These are phyloP conservation scores for Litocranius walleri DNA, from an alignment of 2,113 vertebrate species.

Conservation along the genomic window DNA sequence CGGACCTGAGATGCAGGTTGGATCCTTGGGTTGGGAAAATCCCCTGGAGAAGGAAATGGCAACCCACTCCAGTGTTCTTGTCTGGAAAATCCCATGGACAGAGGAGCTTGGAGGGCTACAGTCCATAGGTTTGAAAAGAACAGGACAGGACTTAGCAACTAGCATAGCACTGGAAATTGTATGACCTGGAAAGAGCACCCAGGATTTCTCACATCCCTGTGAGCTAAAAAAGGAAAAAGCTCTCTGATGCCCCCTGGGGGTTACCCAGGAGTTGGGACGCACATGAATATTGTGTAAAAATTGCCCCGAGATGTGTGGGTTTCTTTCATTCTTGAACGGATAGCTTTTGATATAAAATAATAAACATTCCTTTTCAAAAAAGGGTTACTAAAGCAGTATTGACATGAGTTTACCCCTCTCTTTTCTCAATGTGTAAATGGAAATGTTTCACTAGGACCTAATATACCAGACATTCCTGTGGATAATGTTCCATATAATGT, in stretches of 20 bases:
- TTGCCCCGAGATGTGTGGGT: background rate
- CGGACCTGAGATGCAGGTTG: background rate
- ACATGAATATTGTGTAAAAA: background rate
- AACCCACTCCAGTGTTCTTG: background rate
- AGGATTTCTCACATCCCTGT: background rate
- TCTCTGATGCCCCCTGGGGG: slow-evolving; percentile 57
- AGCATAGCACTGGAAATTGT: background rate
- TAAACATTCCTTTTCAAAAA: background rate
- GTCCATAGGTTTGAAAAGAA: background rate
- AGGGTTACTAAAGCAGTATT: background rate
- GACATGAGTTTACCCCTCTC: background rate
- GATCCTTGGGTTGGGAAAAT: background rate
- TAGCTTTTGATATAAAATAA: background rate
- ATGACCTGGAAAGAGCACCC: background rate
- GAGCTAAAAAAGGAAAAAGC: slow-evolving; percentile 36
- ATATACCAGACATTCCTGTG: background rate
- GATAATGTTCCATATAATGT: background rate
- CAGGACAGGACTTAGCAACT: background rate
- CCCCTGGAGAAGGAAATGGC: background rate
- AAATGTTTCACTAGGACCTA: background rate
- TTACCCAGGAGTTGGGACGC: background rate
- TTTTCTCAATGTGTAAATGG: background rate
- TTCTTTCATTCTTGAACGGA: background rate
- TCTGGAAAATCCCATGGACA: background rate
- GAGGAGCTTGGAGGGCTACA: background rate